These are phyloP conservation scores for Thecocarcelia acutangulata DNA, from an alignment of 2,888 invertebrate species.

Conservation along the genomic window DNA sequence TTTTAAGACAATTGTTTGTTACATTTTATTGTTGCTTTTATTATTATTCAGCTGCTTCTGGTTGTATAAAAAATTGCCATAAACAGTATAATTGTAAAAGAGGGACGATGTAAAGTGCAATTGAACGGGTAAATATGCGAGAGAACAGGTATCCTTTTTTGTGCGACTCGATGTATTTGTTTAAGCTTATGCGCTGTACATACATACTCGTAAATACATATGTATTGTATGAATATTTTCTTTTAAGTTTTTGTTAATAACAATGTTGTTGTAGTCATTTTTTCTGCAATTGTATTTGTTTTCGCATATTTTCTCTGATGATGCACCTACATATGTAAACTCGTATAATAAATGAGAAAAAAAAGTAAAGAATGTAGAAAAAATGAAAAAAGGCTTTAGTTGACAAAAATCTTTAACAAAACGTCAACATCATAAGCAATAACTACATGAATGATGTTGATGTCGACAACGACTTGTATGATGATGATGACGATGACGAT, in stretches of 20 bases:
- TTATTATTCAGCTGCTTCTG: slow-evolving; percentile 48
- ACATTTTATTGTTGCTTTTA: slow-evolving; percentile 24
- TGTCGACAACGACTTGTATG: slow-evolving; percentile 19
- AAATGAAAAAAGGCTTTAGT: slow-evolving; percentile 74
- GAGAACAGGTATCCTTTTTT: slow-evolving; percentile 25
- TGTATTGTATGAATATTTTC: not conserved
- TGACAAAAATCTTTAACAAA: slow-evolving; percentile 78
- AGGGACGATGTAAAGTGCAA: not conserved
- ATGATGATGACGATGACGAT: slow-evolving; percentile 17
- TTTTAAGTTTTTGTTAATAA: slow-evolving; percentile 63
- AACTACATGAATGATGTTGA: slow-evolving; percentile 59
- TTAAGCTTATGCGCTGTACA: slow-evolving; percentile 34
- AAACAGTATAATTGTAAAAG: not conserved
- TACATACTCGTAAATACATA: not conserved
- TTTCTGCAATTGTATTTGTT: slow-evolving; percentile 72
- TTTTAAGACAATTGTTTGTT: slow-evolving; percentile 60
- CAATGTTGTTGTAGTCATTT: slow-evolving; percentile 67
- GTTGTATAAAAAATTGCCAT: slow-evolving; percentile 32
- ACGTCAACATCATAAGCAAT: slow-evolving; percentile 71
- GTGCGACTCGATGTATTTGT: slow-evolving; percentile 46
- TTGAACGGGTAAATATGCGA: slow-evolving; percentile 1
- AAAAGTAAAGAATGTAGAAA: not conserved
- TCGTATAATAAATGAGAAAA: slow-evolving; percentile 72
- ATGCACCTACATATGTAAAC: slow-evolving; percentile 68
- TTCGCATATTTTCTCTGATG: slow-evolving; percentile 73